A percentile compares a stretch with the other conserved stretches of the same genome.
These are phyloP conservation scores for Elysia chlorotica DNA, from an alignment of 1,140 invertebrate genomes.

Conservation along the genomic window DNA sequence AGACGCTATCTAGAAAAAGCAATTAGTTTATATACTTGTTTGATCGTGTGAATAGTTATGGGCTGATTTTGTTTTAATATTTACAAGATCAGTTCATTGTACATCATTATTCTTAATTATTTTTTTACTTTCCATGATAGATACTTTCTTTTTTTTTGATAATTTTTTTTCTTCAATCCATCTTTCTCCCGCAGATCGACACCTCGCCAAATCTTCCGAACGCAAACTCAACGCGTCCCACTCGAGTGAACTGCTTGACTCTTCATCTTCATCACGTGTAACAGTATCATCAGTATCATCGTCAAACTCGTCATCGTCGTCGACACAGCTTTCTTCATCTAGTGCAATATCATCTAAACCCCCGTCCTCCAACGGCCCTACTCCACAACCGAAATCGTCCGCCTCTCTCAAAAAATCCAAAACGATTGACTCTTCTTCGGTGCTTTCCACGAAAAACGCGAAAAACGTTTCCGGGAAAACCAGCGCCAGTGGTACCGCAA, in stretches of 20 bases:
- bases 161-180: neutral
- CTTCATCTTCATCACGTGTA: neutral
- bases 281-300: neutral
- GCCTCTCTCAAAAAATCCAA: too few species aligned
- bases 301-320: neutral
- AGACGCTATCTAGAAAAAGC: too few species aligned
- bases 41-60: too few species aligned
- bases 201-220: neutral
- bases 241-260: slow-evolving; percentile 8
- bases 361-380: neutral
- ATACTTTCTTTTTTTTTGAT: too few species aligned
- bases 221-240: slow-evolving; percentile 6
- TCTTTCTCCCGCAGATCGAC: neutral
- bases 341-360: neutral
- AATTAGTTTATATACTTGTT: too few species aligned
- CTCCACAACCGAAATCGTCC: too few species aligned
- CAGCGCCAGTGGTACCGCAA: neutral
- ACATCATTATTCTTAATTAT: too few species aligned
- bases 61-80: too few species aligned
- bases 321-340: neutral
- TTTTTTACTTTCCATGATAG: too few species aligned
- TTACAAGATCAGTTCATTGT: too few species aligned
- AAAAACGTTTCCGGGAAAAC: neutral
- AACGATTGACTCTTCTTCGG: too few species aligned
- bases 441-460: neutral